These are phyloP conservation scores for Orchesella flavescens DNA, from an alignment of 2,888 invertebrate genomes.

Conservation along the genomic window DNA sequence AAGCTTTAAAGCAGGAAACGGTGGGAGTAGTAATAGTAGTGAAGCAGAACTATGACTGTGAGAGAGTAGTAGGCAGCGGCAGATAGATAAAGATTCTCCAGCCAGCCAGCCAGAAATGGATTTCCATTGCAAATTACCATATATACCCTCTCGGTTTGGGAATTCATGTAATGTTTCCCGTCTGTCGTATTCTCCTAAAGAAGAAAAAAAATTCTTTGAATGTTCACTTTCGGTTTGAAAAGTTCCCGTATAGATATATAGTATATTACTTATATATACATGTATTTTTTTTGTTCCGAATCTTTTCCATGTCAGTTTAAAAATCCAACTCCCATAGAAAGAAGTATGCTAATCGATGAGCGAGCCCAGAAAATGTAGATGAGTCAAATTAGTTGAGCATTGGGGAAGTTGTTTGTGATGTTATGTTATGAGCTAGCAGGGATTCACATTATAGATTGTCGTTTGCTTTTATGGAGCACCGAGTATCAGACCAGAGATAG, in stretches of 20 bases:
- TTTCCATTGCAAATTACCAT: constrained; percentile 56
- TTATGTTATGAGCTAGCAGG: constrained; percentile 1
- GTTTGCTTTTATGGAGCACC: constrained; percentile 2
- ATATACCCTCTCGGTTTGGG: constrained; percentile 43
- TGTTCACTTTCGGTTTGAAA: constrained; percentile 5
- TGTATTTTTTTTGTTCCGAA: not conserved
- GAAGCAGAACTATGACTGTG: not conserved
- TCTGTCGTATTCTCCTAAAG: constrained; percentile 14
- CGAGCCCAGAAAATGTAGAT: constrained; percentile 27
- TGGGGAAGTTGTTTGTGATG: not conserved
- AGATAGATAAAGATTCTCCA: constrained; percentile 12
- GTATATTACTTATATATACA: not conserved
- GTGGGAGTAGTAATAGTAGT: no score
- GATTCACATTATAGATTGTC: constrained; percentile 14
- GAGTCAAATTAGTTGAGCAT: constrained; percentile 27
- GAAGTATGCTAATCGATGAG: constrained; percentile 43
- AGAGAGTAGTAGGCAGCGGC: constrained; percentile 2
- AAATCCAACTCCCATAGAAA: constrained; percentile 16
- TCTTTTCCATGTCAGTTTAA: not conserved
- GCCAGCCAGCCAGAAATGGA: constrained; percentile 23
- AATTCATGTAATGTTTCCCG: constrained; percentile 35
- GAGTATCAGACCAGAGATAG: no score
- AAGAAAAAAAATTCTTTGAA: constrained; percentile 4
- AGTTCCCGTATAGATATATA: not conserved
- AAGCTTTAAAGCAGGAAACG: not conserved